Evolutionary conservation across 2,888 invertebrate genomes (phyloP).

Genomic region (Drosophila testacea): DNA sequence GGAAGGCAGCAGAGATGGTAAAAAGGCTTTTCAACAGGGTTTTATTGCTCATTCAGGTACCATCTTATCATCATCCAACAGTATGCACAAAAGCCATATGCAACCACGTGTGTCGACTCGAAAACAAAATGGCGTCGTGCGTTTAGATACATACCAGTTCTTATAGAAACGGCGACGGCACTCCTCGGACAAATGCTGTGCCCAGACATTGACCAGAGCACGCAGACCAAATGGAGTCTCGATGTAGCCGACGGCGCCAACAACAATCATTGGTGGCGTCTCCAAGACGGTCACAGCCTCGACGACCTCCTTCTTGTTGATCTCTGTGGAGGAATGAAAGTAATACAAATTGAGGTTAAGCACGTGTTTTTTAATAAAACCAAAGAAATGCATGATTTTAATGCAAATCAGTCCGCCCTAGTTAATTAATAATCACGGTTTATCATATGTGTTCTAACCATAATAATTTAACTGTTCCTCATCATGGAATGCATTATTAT

Average conservation of each 20-base stretch:
- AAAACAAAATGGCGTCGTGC: constrained; percentile 67
- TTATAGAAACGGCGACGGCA: constrained; percentile 99
- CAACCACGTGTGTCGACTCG: constrained; percentile 61
- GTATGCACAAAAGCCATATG: constrained; percentile 11
- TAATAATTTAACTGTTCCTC: constrained; percentile 82
- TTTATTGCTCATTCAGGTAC: constrained; percentile 83
- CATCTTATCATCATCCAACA: constrained; percentile 84
- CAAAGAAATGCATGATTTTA: background rate
- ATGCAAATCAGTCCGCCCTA: constrained; percentile 86
- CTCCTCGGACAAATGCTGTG: constrained; percentile 99
- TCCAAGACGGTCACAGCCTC: constrained; percentile 99
- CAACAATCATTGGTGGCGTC: constrained; percentile 98
- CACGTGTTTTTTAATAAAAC: constrained; percentile 12
- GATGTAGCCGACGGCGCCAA: constrained; percentile 99
- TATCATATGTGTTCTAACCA: constrained; percentile 84
- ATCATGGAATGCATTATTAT: constrained; percentile 69
- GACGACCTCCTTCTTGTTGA: constrained; percentile 99
- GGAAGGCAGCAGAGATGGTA: constrained; percentile 85
- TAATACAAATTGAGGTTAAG: constrained; percentile 27
- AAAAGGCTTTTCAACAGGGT: constrained; percentile 66
- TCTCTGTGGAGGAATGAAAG: constrained; percentile 88
- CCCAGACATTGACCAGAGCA: constrained; percentile 98
- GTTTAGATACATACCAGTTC: constrained; percentile 93
- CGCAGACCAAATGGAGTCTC: constrained; percentile 99
- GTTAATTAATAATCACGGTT: constrained; percentile 83